A percentile compares a stretch with the other conserved stretches of the same genome.
Conservation (phyloP, 1,140 invertebrate genomes). For the Panulirus ornatus region DNA sequence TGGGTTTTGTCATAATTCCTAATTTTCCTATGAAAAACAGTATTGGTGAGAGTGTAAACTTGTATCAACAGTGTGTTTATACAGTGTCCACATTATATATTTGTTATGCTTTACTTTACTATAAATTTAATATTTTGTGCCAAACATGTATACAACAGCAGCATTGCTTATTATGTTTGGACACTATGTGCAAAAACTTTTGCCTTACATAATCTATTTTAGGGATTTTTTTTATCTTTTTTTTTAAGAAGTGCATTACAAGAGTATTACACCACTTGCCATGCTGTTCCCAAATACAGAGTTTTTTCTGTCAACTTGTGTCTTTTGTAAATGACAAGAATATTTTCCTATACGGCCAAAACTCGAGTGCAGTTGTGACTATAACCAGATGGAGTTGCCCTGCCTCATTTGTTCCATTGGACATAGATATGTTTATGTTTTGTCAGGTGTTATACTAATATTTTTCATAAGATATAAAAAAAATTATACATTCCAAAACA, state of each 20-base stretch:
- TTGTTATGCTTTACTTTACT: not conserved
- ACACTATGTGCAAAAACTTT: not conserved
- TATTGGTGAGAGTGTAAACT: too few relatives aligned
- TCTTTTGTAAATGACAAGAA: not conserved
- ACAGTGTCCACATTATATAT: not conserved
- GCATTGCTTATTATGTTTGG: not conserved
- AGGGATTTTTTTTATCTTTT: conserved; percentile 23
- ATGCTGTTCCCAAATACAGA: conserved; percentile 1
- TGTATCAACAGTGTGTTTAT: not conserved
- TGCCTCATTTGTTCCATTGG: not conserved
- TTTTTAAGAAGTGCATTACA: conserved; percentile 14
- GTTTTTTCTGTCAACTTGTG: not conserved
- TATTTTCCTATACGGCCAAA: not conserved
- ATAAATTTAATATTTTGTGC: not conserved
- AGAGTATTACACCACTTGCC: not conserved
- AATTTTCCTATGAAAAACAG: not conserved
- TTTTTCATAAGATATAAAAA: not conserved
- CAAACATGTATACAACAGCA: not conserved
- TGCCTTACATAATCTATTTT: conserved; percentile 37
- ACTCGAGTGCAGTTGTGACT: not conserved
- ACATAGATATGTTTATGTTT: not conserved
- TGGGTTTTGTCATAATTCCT: not conserved
- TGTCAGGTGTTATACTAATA: not conserved
- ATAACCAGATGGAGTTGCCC: not conserved
- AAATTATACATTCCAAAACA: conserved; percentile 30